Percentiles rank a stretch among this genome's conserved stretches.
These are phyloP conservation scores for Chrysolina haemoptera DNA, from an alignment of 2,888 invertebrate genomes.

Conservation along the genomic window DNA sequence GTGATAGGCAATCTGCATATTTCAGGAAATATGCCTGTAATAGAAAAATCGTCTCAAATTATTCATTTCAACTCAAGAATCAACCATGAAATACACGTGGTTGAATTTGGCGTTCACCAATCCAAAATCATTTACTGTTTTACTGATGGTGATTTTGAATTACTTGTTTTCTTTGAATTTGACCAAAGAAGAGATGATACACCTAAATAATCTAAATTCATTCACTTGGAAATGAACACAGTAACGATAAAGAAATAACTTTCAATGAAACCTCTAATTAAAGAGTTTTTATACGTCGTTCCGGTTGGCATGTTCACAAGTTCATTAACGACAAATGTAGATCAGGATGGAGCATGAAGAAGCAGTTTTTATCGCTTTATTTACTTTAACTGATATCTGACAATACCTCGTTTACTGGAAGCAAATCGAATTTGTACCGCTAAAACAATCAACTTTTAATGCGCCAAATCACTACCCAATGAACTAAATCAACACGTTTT, in stretches of 20 bases:
- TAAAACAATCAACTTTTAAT: conserved; percentile 66
- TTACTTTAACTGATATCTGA: conserved; percentile 63
- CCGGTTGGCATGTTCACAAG: conserved; percentile 65
- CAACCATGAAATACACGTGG: too few species aligned
- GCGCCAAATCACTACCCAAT: conserved; percentile 61
- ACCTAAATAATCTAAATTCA: not conserved
- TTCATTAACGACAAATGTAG: conserved; percentile 62
- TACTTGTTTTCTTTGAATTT: not conserved
- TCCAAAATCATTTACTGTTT: too few species aligned
- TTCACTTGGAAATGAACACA: conserved; percentile 30
- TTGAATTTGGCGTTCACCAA: too few species aligned
- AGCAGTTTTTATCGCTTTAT: conserved; percentile 57
- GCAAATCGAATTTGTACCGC: conserved; percentile 65
- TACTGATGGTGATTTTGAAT: too few species aligned
- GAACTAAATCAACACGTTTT: conserved; percentile 61
- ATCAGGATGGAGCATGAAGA: conserved; percentile 50
- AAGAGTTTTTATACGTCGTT: conserved; percentile 65
- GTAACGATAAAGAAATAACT: conserved; percentile 52
- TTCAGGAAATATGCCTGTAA: too few species aligned
- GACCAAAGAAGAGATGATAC: not conserved
- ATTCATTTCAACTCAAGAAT: too few species aligned
- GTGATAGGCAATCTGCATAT: too few species aligned
- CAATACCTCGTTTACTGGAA: conserved; percentile 64
- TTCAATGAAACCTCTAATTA: conserved; percentile 62
- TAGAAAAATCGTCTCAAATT: too few species aligned